Percentiles rank a stretch among this genome's conserved stretches.
phyloP scores from a whole-genome alignment of 2,888 invertebrate species.

The Lasioglossum zephyrum region DNA sequence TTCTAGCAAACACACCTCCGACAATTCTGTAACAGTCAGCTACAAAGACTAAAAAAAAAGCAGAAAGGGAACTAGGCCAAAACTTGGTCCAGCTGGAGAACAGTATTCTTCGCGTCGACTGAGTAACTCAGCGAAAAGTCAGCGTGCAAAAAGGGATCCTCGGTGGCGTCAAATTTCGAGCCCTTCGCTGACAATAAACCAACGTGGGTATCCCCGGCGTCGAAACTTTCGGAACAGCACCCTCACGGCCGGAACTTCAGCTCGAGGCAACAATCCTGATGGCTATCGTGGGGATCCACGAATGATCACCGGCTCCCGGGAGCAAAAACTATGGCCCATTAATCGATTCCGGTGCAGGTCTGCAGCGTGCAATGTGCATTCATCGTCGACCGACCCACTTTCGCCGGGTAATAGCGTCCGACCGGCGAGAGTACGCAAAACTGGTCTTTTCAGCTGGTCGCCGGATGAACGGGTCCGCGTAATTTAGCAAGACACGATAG shows the following conservation, averaged over 20 bases:
- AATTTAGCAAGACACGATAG: slow-evolving; percentile 46
- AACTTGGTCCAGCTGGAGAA: background rate
- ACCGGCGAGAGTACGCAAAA: slow-evolving; percentile 51
- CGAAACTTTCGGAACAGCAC: slow-evolving; percentile 18
- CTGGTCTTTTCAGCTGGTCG: slow-evolving; percentile 53
- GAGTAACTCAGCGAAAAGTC: background rate
- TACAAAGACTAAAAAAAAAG: background rate
- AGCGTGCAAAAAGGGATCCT: background rate
- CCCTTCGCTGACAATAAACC: slow-evolving; percentile 10
- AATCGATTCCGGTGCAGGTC: slow-evolving; percentile 41
- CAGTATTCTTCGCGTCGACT: slow-evolving; percentile 3
- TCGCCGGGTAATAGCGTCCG: slow-evolving; percentile 45
- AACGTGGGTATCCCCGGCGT: background rate
- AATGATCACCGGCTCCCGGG: slow-evolving; percentile 8
- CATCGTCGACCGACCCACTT: slow-evolving; percentile 52
- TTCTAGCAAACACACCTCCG: background rate
- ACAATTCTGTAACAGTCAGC: background rate
- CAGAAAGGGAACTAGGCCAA: background rate
- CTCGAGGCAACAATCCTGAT: slow-evolving; percentile 21
- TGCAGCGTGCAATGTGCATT: slow-evolving; percentile 26
- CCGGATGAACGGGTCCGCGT: slow-evolving; percentile 56
- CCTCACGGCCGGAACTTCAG: background rate
- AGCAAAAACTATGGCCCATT: slow-evolving; percentile 48
- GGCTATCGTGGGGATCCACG: slow-evolving; percentile 21
- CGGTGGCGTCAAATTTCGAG: background rate